Base-by-base conservation (phyloP, 2,113 vertebrate species). In the Murina feae region DNA sequence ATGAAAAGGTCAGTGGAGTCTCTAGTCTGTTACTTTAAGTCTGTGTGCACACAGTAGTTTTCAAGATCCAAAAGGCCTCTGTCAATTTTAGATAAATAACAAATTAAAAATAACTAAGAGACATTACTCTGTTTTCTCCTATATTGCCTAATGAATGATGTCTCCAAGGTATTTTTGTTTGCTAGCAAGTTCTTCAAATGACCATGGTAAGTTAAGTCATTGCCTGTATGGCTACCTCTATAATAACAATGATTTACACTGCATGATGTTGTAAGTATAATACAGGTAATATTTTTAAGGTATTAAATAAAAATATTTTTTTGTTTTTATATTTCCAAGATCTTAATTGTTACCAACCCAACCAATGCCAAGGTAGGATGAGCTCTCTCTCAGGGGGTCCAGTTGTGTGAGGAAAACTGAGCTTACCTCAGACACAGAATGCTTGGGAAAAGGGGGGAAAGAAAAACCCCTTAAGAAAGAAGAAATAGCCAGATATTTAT, bases 141-240 rank as follows among this genome's bases (percentile, higher is more conserved):
- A 28, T 42, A 37, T 25, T 68, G 18, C 53, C 71, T 86, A 49
- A 79, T 14, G 65, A 80, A 51, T 71, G 25, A 44, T 89, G 1
- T 42, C 25, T 60, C 20, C 63, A 51, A 78, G 20, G 4, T 49
- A 86, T 84, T 92, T 93, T 92, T 93, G n/a, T 91, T 96, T 80
- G 32, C 66, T 60, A 80, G 58, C 4, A 76, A 12, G 81, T 74
- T 89, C 39, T 93, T 80, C 55, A 44, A 91, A 44, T 76, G 12
- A 12, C 4, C 14, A 28, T 65, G 9, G 7, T 39, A 93, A 79
- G 12, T 86, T 66, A 83, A 47, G 20, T 68, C 71, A 74, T 63
- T 72, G 32, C 17, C 3, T 78, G 1, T 25, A 9, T 66, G 14
- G 18, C 2, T 79, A 30, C 2, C 4, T 75, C 30, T 89, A 10